A percentile compares a stretch with the other conserved stretches of the same genome.
Evolutionary conservation across 1,140 invertebrate genomes (phyloP).

Genomic region (Drosophila lacertosa): DNA sequence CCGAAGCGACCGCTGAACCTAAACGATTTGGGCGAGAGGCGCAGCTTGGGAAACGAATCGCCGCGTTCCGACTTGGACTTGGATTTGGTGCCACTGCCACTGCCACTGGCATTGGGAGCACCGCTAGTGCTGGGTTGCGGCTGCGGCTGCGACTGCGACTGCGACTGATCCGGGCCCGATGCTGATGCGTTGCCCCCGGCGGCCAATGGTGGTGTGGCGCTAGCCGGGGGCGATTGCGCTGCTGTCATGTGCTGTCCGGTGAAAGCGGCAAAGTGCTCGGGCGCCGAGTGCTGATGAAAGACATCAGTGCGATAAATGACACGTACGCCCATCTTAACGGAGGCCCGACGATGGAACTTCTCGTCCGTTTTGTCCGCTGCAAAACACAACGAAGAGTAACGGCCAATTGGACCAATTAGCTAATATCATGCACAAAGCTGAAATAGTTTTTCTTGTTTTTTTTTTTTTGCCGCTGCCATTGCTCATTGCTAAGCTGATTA

Average conservation of each 20-base stretch:
- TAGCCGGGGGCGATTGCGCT: slow-evolving; percentile 61
- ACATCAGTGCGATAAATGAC: slow-evolving; percentile 82
- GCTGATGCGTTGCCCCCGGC: slow-evolving; percentile 8
- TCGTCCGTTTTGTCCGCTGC: slow-evolving; percentile 80
- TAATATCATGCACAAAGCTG: background rate
- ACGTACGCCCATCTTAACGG: slow-evolving; percentile 79
- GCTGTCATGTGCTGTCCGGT: slow-evolving; percentile 50
- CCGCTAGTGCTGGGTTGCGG: slow-evolving; percentile 13
- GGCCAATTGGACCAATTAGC: slow-evolving; percentile 21
- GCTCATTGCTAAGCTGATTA: slow-evolving; percentile 37
- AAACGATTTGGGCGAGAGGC: slow-evolving; percentile 78
- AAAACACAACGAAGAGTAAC: slow-evolving; percentile 1
- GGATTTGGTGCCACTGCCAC: slow-evolving; percentile 26
- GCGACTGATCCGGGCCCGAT: slow-evolving; percentile 4
- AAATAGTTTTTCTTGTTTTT: slow-evolving; percentile 17
- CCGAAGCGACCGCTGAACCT: slow-evolving; percentile 82
- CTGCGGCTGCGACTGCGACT: slow-evolving; percentile 14
- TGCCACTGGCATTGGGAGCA: background rate
- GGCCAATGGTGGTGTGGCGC: slow-evolving; percentile 46
- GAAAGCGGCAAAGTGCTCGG: slow-evolving; percentile 71
- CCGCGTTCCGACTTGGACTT: slow-evolving; percentile 79
- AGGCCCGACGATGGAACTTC: slow-evolving; percentile 79
- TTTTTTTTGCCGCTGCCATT: slow-evolving; percentile 58
- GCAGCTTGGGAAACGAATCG: slow-evolving; percentile 78
- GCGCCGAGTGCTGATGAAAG: slow-evolving; percentile 50